Percentiles rank a stretch among this genome's conserved stretches.
phyloP scores from a whole-genome alignment of 2,797 vertebrate genomes.

The Bradypodion pumilum region DNA sequence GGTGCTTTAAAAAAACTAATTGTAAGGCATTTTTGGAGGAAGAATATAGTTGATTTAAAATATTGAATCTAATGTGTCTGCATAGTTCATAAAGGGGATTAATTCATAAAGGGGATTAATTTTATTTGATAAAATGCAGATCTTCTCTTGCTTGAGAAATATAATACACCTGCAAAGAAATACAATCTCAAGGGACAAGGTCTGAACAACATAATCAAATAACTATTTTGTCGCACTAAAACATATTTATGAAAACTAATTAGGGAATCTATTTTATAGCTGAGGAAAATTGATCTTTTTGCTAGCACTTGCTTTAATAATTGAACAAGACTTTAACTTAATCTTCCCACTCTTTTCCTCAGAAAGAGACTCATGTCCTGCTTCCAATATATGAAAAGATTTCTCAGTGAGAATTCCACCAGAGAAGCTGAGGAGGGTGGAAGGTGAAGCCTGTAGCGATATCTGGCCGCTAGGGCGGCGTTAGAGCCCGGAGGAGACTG shows the following conservation, averaged over 20 bases:
- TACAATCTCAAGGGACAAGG: neutral
- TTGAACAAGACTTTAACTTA: too few species aligned
- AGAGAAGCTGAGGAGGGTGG: too few species aligned
- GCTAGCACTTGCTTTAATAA: conserved; percentile 42
- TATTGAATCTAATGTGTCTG: neutral
- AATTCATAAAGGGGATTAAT: neutral
- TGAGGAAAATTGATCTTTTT: neutral
- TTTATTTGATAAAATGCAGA: neutral
- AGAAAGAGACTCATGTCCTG: too few species aligned
- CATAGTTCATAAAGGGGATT: neutral
- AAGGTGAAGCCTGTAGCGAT: too few species aligned
- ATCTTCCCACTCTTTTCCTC: too few species aligned
- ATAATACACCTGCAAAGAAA: neutral
- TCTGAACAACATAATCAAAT: neutral
- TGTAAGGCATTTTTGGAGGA: conserved; percentile 10
- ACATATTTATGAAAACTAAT: neutral
- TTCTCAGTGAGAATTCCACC: too few species aligned
- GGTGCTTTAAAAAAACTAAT: neutral
- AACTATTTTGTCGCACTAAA: neutral
- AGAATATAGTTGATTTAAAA: conserved; percentile 35
- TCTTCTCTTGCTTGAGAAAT: neutral
- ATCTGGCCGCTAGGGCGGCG: too few species aligned
- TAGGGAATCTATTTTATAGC: conserved; percentile 27
- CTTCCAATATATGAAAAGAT: too few species aligned
- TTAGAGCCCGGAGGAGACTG: too few species aligned